These are phyloP conservation scores for Meliscaeva auricollis DNA, from an alignment of 2,888 invertebrate species.

Conservation along the genomic window DNA sequence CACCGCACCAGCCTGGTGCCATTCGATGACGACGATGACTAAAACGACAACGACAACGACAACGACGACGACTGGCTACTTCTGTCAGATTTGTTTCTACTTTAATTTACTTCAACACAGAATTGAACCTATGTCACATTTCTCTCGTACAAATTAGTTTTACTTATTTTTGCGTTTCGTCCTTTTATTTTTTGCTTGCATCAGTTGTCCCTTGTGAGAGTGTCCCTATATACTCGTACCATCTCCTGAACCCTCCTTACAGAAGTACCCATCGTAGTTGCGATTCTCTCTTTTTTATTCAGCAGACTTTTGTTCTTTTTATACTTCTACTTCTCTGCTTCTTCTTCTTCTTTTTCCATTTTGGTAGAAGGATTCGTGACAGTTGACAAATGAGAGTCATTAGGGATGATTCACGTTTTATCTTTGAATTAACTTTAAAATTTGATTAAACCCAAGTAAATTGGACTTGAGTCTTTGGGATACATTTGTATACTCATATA, in stretches of 20 bases:
- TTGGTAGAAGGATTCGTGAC: slow-evolving; percentile 71
- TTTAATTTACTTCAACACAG: slow-evolving; percentile 69
- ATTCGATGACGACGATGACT: slow-evolving; percentile 18
- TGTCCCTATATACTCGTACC: slow-evolving; percentile 1
- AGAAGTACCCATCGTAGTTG: not conserved
- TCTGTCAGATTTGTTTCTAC: slow-evolving; percentile 71
- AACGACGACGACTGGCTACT: slow-evolving; percentile 33
- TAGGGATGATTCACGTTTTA: slow-evolving; percentile 77
- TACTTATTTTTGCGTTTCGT: slow-evolving; percentile 44
- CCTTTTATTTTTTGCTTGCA: slow-evolving; percentile 5
- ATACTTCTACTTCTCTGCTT: not conserved
- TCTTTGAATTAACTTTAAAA: slow-evolving; percentile 77
- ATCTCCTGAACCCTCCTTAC: not conserved
- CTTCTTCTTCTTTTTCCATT: not conserved
- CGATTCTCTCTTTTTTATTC: not conserved
- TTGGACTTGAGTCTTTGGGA: slow-evolving; percentile 50
- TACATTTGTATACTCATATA: not conserved
- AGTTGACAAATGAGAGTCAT: slow-evolving; percentile 78
- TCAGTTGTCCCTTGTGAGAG: slow-evolving; percentile 19
- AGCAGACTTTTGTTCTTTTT: slow-evolving; percentile 5
- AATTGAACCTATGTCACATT: slow-evolving; percentile 73
- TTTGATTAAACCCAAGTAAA: slow-evolving; percentile 72
- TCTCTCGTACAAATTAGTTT: slow-evolving; percentile 71
- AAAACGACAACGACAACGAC: not conserved
- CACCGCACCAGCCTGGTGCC: slow-evolving; percentile 10